Evolutionary conservation across 2,797 vertebrate genomes (phyloP), one percentile per base, ranked within the genome.

Genomic region (Emydoidea blandingii): DNA sequence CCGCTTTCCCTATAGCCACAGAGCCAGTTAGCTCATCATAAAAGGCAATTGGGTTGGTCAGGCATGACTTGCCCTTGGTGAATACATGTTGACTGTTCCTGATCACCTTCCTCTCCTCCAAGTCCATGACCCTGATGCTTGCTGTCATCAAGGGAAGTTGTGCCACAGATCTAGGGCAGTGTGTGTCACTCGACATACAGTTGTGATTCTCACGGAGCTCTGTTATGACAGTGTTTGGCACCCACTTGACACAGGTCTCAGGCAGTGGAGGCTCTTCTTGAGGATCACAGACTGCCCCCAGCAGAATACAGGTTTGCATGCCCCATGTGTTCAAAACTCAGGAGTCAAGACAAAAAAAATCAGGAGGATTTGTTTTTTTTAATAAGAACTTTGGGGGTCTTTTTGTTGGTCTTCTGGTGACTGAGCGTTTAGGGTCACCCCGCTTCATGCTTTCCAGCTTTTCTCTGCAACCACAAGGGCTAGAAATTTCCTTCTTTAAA

Each of bases 331-430:
- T 78, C 44, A 78, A 78, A 78, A 78, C n/a, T 31, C 74, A 49
- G 6, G 23, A 12, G 72, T 44, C 72, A 44, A 76, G 41, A 27
- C 41, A 47, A 76, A 68, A 37, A 14, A 74, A 41, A 74, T 74
- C 25, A 47, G 12, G 44, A 47, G 19, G n/a, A 6, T 19, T 53
- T 57, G 4, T 12, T 34, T 62, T 41, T 72, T 41, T 10, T 12
- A 23, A 72, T 23, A 37, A n/a, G 86, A 96, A 96, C 88, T 96
- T 81, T 81, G 94, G 84, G 74, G 87, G 95, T 96, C 18, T 94
- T 89, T 97, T 95, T 78, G 91, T 96, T 94, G 79, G 12, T 57
- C 83, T 93, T 74, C 81, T 93, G 86, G 65, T 12, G 1, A 62
- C 78, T 52, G 90, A 86, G 86, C 15, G 85, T 96, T 93, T 83